Base-by-base conservation (phyloP, 2,113 vertebrate species). In the Conger conger region DNA sequence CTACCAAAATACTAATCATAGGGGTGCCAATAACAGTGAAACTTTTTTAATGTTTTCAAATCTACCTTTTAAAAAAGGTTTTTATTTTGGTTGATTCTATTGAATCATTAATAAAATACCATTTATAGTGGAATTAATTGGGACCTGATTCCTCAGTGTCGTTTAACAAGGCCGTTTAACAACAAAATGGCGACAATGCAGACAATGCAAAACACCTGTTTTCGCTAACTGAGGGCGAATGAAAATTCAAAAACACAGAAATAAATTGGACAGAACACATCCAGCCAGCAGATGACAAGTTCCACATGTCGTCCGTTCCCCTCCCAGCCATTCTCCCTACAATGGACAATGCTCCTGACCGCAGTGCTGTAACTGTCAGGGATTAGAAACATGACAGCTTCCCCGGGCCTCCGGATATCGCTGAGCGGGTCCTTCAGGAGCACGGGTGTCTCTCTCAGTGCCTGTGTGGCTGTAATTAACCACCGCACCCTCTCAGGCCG, bases 221-320 rank as follows among this genome's bases (percentile, higher is more conserved):
- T 30, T 73, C 30, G n/a, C 63, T n/a, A 30, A 73, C 30, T 23
- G 63, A n/a, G 23, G 23, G 11, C 63, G n/a, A 73, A 73, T 73
- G 13, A 50, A 86, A 78, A 83, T 85, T 92, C 91, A 90, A 93
- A n/a, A 92, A 89, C 84, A 87, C 87, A 80, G 87, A 90, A 92
- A 90, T 87, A 80, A 76, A 81, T 87, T 81, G 89, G 82, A 87
- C 45, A 84, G 84, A 87, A 79, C 42, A 86, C 57, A 60, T 84
- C 57, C 93, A 94, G n/a, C 86, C 33, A 57, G 86, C 38, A 53
- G 92, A 93, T 94, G 94, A 95, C 93, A 94, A 92, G 88, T 94
- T 94, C 94, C 93, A 92, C 93, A 93, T 94, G 94, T 94, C 91
- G 84, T 85, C 90, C 86, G 80, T 91, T 89, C 91, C 88, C 91